Evolutionary conservation across 2,797 vertebrate species (phyloP).

Genomic region (Rhinoraja longicauda): DNA sequence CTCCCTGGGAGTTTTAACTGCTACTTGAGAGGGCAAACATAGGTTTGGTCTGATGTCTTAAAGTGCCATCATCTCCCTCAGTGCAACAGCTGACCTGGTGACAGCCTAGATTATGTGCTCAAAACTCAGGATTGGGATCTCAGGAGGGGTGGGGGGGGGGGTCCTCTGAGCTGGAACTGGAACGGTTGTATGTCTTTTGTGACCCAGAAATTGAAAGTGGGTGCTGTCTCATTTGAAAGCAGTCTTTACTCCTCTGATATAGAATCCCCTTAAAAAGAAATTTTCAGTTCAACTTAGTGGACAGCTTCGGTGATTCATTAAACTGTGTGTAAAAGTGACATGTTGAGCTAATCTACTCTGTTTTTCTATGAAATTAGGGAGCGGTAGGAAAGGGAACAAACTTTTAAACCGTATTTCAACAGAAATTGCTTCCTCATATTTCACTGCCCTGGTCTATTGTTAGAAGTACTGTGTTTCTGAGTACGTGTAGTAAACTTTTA

Average conservation of each 20-base stretch:
- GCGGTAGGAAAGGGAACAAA: constrained; percentile 8
- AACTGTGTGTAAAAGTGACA: background rate
- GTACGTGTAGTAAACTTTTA: background rate
- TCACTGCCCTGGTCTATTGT: constrained; percentile 16
- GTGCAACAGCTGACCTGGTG: background rate
- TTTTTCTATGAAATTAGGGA: constrained; percentile 18
- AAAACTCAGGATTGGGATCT: background rate
- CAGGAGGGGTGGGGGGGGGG: no score
- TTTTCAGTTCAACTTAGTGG: background rate
- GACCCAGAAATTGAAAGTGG: background rate
- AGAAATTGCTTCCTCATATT: constrained; percentile 1
- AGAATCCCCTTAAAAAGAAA: background rate
- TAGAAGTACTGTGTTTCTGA: background rate
- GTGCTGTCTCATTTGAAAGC: background rate
- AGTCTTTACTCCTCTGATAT: background rate
- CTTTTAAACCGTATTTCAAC: background rate
- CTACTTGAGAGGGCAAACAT: background rate
- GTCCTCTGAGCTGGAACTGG: background rate
- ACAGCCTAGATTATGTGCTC: background rate
- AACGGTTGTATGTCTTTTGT: no score
- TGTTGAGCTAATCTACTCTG: background rate
- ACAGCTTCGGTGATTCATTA: constrained; percentile 1
- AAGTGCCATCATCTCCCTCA: background rate
- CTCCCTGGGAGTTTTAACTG: background rate
- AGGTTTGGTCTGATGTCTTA: background rate